Percentiles rank a stretch among this genome's conserved stretches.
These are phyloP conservation scores for Campylomormyrus numenius DNA, from an alignment of 2,113 vertebrate genomes.

Conservation along the genomic window DNA sequence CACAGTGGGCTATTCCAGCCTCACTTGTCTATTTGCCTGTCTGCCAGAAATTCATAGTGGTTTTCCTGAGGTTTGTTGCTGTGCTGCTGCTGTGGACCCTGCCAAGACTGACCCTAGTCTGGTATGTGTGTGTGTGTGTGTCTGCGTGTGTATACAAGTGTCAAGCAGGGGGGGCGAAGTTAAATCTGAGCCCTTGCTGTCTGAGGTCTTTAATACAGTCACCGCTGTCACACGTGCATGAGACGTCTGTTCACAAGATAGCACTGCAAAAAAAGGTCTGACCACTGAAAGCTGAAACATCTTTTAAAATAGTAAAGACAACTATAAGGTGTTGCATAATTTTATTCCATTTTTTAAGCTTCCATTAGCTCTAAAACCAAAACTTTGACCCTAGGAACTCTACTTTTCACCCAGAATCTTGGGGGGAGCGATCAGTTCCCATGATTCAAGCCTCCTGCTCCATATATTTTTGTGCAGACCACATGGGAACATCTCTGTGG, in stretches of 20 bases:
- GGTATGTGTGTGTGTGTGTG: background rate
- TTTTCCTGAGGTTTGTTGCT: background rate
- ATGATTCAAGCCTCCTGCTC: background rate
- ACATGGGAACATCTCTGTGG: background rate
- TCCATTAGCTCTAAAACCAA: background rate
- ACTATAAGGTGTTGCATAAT: background rate
- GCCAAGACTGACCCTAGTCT: background rate
- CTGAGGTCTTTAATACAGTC: background rate
- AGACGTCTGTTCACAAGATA: background rate
- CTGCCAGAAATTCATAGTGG: constrained; percentile 2
- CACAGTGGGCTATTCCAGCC: background rate
- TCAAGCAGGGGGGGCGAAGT: background rate
- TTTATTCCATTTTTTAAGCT: background rate
- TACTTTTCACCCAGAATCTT: background rate
- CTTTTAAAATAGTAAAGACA: background rate
- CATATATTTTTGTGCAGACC: background rate
- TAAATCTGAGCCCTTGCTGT: background rate
- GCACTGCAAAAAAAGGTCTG: background rate
- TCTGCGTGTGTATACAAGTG: background rate
- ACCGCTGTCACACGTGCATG: background rate
- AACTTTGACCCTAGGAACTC: background rate
- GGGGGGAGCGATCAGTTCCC: background rate
- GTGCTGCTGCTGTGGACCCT: background rate
- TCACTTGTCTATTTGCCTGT: background rate
- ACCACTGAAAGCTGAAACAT: background rate